phyloP scores from a whole-genome alignment of 2,797 vertebrate species.

The Pipistrellus pygmaeus region DNA sequence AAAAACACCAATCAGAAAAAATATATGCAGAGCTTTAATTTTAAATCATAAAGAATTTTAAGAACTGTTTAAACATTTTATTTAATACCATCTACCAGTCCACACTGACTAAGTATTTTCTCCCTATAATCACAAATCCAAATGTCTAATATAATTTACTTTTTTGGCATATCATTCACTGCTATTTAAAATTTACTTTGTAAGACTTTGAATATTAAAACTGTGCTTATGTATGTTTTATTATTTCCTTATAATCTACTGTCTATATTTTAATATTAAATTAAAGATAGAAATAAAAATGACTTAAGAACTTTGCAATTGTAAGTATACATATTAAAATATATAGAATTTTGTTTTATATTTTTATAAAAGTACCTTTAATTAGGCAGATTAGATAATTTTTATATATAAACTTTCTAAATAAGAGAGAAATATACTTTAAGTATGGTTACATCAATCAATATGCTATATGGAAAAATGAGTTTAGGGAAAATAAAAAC shows the following conservation, averaged over 20 bases:
- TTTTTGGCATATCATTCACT: constrained; percentile 24
- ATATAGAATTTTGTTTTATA: neutral
- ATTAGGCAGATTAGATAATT: neutral
- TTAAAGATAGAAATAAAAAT: neutral
- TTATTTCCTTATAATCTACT: neutral
- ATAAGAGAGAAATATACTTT: neutral
- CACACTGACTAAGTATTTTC: neutral
- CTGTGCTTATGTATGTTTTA: neutral
- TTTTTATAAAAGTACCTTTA: neutral
- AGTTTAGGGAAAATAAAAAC: neutral
- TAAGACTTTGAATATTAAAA: constrained; percentile 41
- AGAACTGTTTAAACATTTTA: constrained; percentile 51
- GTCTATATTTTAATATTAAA: neutral
- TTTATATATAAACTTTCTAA: neutral
- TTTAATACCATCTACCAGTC: constrained; percentile 9
- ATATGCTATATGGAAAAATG: neutral
- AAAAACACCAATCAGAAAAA: too few species aligned
- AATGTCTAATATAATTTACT: constrained; percentile 23
- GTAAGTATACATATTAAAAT: neutral
- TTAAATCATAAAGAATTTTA: constrained; percentile 29
- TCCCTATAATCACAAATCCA: neutral
- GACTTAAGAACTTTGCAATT: neutral
- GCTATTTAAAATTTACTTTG: constrained; percentile 57
- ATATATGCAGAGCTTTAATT: constrained; percentile 9
- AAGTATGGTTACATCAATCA: neutral